A percentile compares a stretch with the other conserved stretches of the same genome.
Conservation (phyloP, 2,888 invertebrate species). For the Ecdyonurus torrentis region DNA sequence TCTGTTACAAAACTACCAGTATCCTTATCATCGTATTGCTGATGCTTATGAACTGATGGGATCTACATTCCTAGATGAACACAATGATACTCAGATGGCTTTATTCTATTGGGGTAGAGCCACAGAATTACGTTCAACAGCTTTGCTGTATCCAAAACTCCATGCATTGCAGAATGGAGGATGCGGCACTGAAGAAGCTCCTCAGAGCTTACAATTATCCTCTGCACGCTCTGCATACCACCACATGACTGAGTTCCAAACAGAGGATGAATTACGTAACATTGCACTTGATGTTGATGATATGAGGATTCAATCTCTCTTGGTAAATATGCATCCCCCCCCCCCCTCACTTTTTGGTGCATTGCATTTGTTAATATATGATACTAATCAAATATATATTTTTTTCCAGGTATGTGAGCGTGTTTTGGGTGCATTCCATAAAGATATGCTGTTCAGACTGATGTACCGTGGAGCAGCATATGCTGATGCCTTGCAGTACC, state of each 20-base stretch:
- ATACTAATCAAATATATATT: too few species aligned
- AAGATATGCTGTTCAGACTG: slow-evolving; percentile 67
- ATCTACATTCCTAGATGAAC: slow-evolving; percentile 74
- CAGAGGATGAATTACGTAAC: slow-evolving; percentile 47
- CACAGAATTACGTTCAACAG: slow-evolving; percentile 41
- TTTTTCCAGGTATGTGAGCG: slow-evolving; percentile 50
- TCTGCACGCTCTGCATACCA: slow-evolving; percentile 44
- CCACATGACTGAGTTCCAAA: slow-evolving; percentile 54
- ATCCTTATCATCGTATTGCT: slow-evolving; percentile 49
- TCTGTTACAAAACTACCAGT: slow-evolving; percentile 39
- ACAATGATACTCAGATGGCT: slow-evolving; percentile 53
- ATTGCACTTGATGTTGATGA: slow-evolving; percentile 66
- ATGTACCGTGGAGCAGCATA: slow-evolving; percentile 45
- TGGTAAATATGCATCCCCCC: slow-evolving; percentile 25
- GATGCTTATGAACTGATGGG: slow-evolving; percentile 81
- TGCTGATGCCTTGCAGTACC: slow-evolving; percentile 40
- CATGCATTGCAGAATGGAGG: slow-evolving; percentile 14
- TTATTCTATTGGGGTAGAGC: slow-evolving; percentile 65
- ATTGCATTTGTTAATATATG: too few species aligned
- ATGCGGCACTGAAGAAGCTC: slow-evolving; percentile 14
- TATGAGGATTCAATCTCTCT: slow-evolving; percentile 69
- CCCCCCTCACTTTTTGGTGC: too few species aligned
- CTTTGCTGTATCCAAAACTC: slow-evolving; percentile 19
- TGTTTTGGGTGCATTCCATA: slow-evolving; percentile 69
- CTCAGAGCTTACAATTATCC: slow-evolving; percentile 36